Evolutionary conservation across 1,140 invertebrate species (phyloP), one percentile per base, ranked within the genome.

Genomic region (Bombus confusus): DNA sequence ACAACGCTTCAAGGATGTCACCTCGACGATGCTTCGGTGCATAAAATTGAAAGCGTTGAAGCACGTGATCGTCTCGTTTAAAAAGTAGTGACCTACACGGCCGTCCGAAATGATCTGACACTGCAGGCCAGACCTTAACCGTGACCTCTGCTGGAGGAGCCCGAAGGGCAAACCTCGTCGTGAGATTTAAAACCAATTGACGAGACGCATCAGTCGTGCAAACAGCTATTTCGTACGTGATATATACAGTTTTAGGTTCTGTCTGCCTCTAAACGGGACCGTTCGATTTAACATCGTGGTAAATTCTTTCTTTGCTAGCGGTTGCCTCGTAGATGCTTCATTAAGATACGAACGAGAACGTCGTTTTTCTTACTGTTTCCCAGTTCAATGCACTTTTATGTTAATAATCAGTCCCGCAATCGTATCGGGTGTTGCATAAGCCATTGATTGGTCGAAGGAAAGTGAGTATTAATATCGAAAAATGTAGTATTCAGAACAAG

Each of bases 51-150:
- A 77, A 37, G 41, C 43, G 73, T 43, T 41, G 25, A n/a, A n/a
- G 52, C 66, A 77, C 66, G 82, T 80, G 76, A 80, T 85, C 64
- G 83, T 52, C 59, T 64, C 57, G 68, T 71, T 83, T 85, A 80
- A 62, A 64, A 85, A 39, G 80, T 76, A 87, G 83, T 89, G 88
- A 90, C 86, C 86, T 88, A 89, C 86, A 90, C 87, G 86, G 66
- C 64, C 84, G 76, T 87, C 89, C 87, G 80, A 90, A 89, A 89
- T 86, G 89, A 87, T 90, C 80, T 75, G 89, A 89, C 88, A 80
- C 81, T 74, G 78, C 82, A 80, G 76, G 75, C 80, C 80, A 86
- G 84, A 88, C 88, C 88, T 91, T 91, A 91, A 91, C 89, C 88
- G 80, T 82, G 86, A 89, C 89, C 89, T 66, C 66, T 66, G 72